phyloP scores from a whole-genome alignment of 2,113 vertebrate species.

The Engraulis encrasicolus region DNA sequence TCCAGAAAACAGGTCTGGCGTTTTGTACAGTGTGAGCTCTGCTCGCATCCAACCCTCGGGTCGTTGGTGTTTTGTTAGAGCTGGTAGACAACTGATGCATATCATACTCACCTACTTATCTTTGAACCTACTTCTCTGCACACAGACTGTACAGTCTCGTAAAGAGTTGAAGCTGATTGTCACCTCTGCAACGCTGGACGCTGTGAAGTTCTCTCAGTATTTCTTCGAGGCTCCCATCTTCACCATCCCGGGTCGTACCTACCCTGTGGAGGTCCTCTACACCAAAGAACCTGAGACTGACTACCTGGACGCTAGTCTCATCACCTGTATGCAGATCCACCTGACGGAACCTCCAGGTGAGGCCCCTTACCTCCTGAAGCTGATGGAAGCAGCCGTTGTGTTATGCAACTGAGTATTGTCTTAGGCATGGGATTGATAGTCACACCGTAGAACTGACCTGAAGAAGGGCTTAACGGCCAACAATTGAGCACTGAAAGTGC shows the following conservation, averaged over 20 bases:
- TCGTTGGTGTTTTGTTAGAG: too few species aligned
- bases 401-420: too few species aligned
- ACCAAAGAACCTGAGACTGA: constrained; percentile 96
- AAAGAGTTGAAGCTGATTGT: constrained; percentile 98
- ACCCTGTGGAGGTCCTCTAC: constrained; percentile 95
- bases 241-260: constrained; percentile 95
- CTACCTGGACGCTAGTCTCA: constrained; percentile 94
- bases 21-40: too few species aligned
- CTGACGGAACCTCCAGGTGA: constrained; percentile 93
- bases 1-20: too few species aligned
- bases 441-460: too few species aligned
- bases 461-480: too few species aligned
- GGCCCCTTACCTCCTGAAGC: not conserved
- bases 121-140: constrained; percentile 83
- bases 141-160: constrained; percentile 92
- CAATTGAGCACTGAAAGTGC: too few species aligned
- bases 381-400: too few species aligned
- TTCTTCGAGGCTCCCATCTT: constrained; percentile 99
- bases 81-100: not conserved
- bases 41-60: too few species aligned
- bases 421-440: too few species aligned
- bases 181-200: constrained; percentile 93
- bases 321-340: constrained; percentile 97
- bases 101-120: constrained; percentile 82
- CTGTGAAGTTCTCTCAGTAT: constrained; percentile 98